Conservation (phyloP, 2,888 invertebrate species). For the Melikaiella ostensackeni region DNA sequence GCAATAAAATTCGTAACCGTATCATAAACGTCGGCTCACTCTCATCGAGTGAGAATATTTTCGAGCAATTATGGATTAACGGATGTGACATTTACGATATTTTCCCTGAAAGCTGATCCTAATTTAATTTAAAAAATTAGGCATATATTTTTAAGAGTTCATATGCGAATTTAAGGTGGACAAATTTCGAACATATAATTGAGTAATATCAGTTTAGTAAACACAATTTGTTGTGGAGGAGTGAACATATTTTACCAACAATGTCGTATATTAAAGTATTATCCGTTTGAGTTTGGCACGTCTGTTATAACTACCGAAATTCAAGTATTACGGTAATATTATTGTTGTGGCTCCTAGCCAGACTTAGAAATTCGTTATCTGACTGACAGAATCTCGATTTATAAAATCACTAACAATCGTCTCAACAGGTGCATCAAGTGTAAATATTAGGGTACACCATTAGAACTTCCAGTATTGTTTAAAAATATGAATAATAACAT, state of each 20-base stretch:
- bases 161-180: not conserved
- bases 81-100: not conserved
- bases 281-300: not conserved
- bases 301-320: not conserved
- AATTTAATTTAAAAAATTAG: not conserved
- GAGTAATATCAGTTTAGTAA: not conserved
- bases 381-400: not conserved
- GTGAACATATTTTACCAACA: not conserved
- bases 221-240: not conserved
- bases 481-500: not conserved
- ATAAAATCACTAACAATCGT: not conserved
- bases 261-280: not conserved
- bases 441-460: too few species aligned
- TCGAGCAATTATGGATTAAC: conserved; percentile 2
- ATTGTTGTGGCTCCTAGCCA: not conserved
- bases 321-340: not conserved
- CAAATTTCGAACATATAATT: not conserved
- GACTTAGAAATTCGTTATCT: not conserved
- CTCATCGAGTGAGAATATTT: not conserved
- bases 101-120: not conserved
- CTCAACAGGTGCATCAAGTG: not conserved
- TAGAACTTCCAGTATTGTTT: too few species aligned
- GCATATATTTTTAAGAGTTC: not conserved
- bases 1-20: not conserved
- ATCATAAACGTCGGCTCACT: not conserved